Conservation (phyloP, 2,113 vertebrate species). For the Gyps fulvus region DNA sequence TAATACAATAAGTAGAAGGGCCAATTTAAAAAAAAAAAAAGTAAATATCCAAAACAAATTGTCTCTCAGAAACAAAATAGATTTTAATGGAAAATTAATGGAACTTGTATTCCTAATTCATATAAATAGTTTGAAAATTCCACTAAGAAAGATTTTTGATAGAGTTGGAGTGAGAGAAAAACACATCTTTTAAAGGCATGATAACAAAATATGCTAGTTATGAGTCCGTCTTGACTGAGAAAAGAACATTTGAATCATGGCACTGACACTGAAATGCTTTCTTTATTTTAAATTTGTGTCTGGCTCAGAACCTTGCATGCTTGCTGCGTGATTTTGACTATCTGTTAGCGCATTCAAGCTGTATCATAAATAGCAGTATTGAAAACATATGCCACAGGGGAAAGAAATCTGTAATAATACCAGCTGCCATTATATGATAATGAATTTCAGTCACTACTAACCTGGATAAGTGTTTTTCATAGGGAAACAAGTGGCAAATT, state of each 20-base stretch:
- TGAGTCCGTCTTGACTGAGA: slow-evolving; percentile 8
- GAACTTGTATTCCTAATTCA: not conserved
- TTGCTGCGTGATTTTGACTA: slow-evolving; percentile 30
- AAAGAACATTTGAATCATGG: slow-evolving; percentile 15
- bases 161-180: not conserved
- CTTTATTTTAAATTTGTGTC: slow-evolving; percentile 16
- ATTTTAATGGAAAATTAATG: not conserved
- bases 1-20: not conserved
- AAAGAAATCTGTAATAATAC: slow-evolving; percentile 35
- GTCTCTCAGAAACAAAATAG: not conserved
- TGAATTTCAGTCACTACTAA: slow-evolving; percentile 28
- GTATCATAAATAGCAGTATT: slow-evolving; percentile 50
- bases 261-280: slow-evolving; percentile 19
- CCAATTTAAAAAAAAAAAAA: not conserved
- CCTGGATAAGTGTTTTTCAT: not conserved
- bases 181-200: not conserved
- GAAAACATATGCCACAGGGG: slow-evolving; percentile 43
- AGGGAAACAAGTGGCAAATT: not conserved
- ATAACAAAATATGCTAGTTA: not conserved
- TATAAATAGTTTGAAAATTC: not conserved
- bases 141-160: not conserved
- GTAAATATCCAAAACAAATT: not conserved
- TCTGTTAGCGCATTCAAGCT: slow-evolving; percentile 5
- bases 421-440: slow-evolving; percentile 49
- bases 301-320: slow-evolving; percentile 12